Base-by-base conservation (phyloP, 2,888 invertebrate species). In the Sepiola atlantica region DNA sequence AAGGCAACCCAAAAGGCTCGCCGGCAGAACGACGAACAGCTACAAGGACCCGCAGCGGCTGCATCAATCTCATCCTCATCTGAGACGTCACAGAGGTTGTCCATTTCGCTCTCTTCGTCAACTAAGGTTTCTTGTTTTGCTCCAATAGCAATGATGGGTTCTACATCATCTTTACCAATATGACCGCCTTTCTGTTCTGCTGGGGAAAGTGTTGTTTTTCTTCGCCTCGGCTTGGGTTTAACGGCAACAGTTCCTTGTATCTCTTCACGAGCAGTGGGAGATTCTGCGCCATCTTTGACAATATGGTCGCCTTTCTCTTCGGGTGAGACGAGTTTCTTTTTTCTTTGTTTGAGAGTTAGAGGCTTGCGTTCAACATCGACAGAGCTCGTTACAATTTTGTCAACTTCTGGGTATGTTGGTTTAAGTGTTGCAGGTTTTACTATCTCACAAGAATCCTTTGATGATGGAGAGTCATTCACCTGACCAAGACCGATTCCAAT, bases 1-100 rank as follows among this genome's bases (percentile, higher is more conserved):
- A 99, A 98, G 45, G 99, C 99, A 94, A 99, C 98, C 97, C 99
- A 98, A 95, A 99, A 98, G 96, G 99, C 99, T 97, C 99, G 98
- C 96, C 98, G 98, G 97, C 99, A 98, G 98, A 99, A 99, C 95
- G 98, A 95, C 94, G 94, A 77, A 55, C 93, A 94, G n/a, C 55
- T 61, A 35, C 92, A 92, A n/a, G 93, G 35, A 8, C 57, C 93
- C 28, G 92, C n/a, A 35, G 35, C 45, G 8, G 94, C 95, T 77
- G 90, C 94, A n/a, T 94, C 95, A 8, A 32, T 93, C 24, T 95
- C 95, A 94, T 95, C 95, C 95, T 91, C 95, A 94, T 55, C 95
- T 95, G 14, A 45, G 28, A 91, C 4, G 28, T n/a, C 14, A 8
- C n/a, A 28, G 4, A 35, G 35, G 20, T 35, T 28, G 21, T 91